Conservation (phyloP, 2,888 invertebrate species). For the Parnassius glacialis region DNA sequence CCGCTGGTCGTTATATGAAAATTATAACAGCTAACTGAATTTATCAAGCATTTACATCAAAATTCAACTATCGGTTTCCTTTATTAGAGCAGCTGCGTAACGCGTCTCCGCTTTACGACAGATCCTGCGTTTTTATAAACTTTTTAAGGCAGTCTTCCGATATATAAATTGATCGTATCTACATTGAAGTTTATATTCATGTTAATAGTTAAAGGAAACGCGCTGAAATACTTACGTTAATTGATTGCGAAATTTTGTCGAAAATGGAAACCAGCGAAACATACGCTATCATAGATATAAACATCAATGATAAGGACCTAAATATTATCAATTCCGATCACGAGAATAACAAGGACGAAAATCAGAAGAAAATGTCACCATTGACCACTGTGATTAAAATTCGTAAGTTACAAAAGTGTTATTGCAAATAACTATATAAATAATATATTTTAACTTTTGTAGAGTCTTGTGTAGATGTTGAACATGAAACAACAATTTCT, state of each 20-base stretch:
- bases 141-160: conserved; percentile 10
- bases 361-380: conserved; percentile 44
- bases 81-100: conserved; percentile 25
- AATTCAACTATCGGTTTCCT: conserved; percentile 27
- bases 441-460: neutral
- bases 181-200: conserved; percentile 5
- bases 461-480: neutral
- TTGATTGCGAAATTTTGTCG: conserved; percentile 1
- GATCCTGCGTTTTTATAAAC: conserved; percentile 38
- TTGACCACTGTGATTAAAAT: conserved; percentile 62
- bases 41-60: conserved; percentile 27
- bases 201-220: neutral
- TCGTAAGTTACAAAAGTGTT: conserved; percentile 53
- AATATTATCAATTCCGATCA: conserved; percentile 39
- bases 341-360: conserved; percentile 35
- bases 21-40: conserved; percentile 24
- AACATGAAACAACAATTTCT: neutral
- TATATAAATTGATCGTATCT: conserved; percentile 2
- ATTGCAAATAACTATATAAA: conserved; percentile 2
- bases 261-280: conserved; percentile 61
- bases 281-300: conserved; percentile 65
- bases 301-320: conserved; percentile 54
- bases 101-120: conserved; percentile 31
- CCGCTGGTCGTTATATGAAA: conserved; percentile 30
- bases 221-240: conserved; percentile 2